Percentiles rank a stretch among this genome's conserved stretches.
Evolutionary conservation across 2,888 invertebrate species (phyloP).

Genomic region (Nymphalis urticae): DNA sequence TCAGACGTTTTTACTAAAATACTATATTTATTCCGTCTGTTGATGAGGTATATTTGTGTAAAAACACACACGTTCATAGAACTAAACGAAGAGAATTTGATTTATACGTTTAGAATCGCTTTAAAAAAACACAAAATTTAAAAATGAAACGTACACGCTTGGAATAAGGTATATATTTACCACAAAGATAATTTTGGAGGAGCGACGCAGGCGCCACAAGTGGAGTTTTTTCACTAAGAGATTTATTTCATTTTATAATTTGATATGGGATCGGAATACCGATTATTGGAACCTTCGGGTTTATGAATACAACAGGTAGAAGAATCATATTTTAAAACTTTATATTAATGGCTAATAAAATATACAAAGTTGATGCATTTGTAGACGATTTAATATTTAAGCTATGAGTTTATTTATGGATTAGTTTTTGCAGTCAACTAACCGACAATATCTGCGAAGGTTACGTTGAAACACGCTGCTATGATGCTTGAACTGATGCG

Average conservation of each 20-base stretch:
- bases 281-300: conserved; percentile 47
- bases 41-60: conserved; percentile 67
- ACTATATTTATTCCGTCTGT: conserved; percentile 65
- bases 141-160: conserved; percentile 44
- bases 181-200: conserved; percentile 18
- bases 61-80: conserved; percentile 72
- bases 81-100: conserved; percentile 68
- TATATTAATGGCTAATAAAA: conserved; percentile 38
- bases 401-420: conserved; percentile 10
- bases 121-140: conserved; percentile 15
- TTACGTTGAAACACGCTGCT: too few relatives aligned
- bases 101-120: conserved; percentile 57
- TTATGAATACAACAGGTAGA: conserved; percentile 47
- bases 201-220: conserved; percentile 70
- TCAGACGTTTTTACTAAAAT: conserved; percentile 29
- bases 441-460: too few relatives aligned
- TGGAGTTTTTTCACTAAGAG: conserved; percentile 66
- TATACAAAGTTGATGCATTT: conserved; percentile 32
- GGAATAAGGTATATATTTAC: conserved; percentile 40
- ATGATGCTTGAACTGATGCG: too few relatives aligned
- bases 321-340: conserved; percentile 38
- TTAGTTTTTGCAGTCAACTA: too few relatives aligned
- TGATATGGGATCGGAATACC: conserved; percentile 67
- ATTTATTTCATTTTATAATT: conserved; percentile 69
- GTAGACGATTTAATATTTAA: conserved; percentile 15